A percentile compares a stretch with the other conserved stretches of the same genome.
Evolutionary conservation across 1,140 invertebrate species (phyloP).

Genomic region (Meteorus sp.): DNA sequence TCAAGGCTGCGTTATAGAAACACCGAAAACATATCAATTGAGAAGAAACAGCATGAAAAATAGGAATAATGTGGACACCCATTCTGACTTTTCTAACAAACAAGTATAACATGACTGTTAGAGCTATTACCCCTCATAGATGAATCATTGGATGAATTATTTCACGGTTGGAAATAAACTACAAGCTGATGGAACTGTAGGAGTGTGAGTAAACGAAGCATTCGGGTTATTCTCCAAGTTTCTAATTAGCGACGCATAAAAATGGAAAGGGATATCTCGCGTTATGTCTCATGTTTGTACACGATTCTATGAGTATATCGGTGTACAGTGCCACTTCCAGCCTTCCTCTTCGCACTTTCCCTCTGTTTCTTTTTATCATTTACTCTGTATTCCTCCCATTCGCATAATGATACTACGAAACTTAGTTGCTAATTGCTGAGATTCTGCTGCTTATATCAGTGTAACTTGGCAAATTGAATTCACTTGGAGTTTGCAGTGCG

Average conservation of each 20-base stretch:
- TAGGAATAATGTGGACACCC: too few relatives aligned
- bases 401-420: constrained; percentile 2
- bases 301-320: neutral
- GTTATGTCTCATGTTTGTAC: neutral
- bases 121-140: too few relatives aligned
- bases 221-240: neutral
- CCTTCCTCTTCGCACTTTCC: neutral
- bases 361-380: neutral
- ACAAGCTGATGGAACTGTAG: too few relatives aligned
- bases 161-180: too few relatives aligned
- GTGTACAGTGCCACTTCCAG: neutral
- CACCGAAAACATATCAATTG: too few relatives aligned
- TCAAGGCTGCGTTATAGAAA: constrained; percentile 11
- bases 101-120: too few relatives aligned
- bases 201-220: neutral
- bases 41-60: too few relatives aligned
- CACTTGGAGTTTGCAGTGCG: neutral
- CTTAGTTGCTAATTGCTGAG: constrained; percentile 8
- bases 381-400: neutral
- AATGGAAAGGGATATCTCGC: neutral
- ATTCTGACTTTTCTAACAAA: too few relatives aligned
- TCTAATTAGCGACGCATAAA: constrained; percentile 2
- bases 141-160: too few relatives aligned
- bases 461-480: constrained; percentile 2
- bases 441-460: constrained; percentile 2